A percentile compares a stretch with the other conserved stretches of the same genome.
Evolutionary conservation across 1,140 invertebrate genomes (phyloP).

Genomic region (Hylaeus volcanicus): DNA sequence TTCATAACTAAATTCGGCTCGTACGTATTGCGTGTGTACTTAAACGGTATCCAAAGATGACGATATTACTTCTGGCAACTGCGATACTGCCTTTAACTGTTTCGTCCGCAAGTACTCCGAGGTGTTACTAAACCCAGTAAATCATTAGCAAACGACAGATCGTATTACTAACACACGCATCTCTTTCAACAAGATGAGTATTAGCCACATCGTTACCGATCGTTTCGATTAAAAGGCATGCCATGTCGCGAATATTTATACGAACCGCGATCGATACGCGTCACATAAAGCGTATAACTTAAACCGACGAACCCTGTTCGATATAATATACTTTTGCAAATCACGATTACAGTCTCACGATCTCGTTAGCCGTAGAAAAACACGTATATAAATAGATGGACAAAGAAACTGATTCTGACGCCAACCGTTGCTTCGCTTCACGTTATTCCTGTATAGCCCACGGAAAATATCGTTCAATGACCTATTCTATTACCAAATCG

Average conservation of each 20-base stretch:
- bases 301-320: slow-evolving; percentile 69
- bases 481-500: slow-evolving; percentile 49
- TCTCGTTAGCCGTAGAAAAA: slow-evolving; percentile 64
- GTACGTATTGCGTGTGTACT: not conserved
- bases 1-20: slow-evolving; percentile 18
- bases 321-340: slow-evolving; percentile 65
- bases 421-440: slow-evolving; percentile 39
- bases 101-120: slow-evolving; percentile 40
- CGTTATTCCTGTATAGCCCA: slow-evolving; percentile 21
- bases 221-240: slow-evolving; percentile 52
- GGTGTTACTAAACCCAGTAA: slow-evolving; percentile 38
- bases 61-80: slow-evolving; percentile 33
- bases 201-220: slow-evolving; percentile 12
- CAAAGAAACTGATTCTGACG: slow-evolving; percentile 57
- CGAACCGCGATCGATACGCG: slow-evolving; percentile 57
- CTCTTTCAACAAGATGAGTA: slow-evolving; percentile 20
- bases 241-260: slow-evolving; percentile 49
- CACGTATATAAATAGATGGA: slow-evolving; percentile 58
- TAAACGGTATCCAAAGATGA: slow-evolving; percentile 1
- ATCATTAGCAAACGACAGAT: slow-evolving; percentile 38
- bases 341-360: slow-evolving; percentile 65
- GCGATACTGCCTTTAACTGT: slow-evolving; percentile 1
- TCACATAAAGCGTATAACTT: slow-evolving; percentile 63
- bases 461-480: slow-evolving; percentile 45
- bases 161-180: slow-evolving; percentile 4